Evolutionary conservation across 2,797 vertebrate species (phyloP).

Genomic region (Discoglossus pictus): DNA sequence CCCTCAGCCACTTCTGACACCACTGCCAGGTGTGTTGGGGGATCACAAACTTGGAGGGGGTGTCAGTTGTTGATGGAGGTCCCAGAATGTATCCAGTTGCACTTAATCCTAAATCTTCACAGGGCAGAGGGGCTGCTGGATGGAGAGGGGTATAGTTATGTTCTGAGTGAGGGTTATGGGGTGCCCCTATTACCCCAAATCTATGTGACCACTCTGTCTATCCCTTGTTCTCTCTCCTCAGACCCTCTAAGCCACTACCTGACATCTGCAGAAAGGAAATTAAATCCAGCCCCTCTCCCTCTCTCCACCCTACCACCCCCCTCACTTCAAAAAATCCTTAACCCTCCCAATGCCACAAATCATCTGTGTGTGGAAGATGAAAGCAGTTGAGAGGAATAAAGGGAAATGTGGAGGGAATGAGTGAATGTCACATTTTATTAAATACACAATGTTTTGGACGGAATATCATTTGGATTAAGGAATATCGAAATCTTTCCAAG

Average conservation of each 20-base stretch:
- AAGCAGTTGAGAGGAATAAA: slow-evolving; percentile 5
- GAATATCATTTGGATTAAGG: no score
- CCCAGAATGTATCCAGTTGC: not conserved
- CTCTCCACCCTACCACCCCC: slow-evolving; percentile 8
- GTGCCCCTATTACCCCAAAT: slow-evolving; percentile 18
- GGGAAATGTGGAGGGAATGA: slow-evolving; percentile 1
- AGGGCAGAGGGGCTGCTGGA: not conserved
- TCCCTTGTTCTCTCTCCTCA: slow-evolving; percentile 22
- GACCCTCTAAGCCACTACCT: slow-evolving; percentile 45
- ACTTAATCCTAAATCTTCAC: not conserved
- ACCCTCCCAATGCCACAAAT: slow-evolving; percentile 35
- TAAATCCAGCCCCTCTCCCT: slow-evolving; percentile 36
- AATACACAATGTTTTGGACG: no score
- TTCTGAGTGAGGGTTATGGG: not conserved
- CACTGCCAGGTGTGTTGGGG: no score
- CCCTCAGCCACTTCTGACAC: no score
- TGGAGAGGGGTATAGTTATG: not conserved
- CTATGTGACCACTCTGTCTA: not conserved
- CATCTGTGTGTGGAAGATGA: no score
- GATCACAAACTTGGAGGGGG: not conserved
- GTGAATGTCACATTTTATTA: slow-evolving; percentile 8
- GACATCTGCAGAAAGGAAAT: slow-evolving; percentile 49
- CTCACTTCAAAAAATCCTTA: slow-evolving; percentile 33
- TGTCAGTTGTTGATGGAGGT: not conserved
- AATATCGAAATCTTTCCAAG: no score